Evolutionary conservation across 2,888 invertebrate genomes (phyloP), one percentile per base, ranked within the genome.

Genomic region (Drosophila monieri): DNA sequence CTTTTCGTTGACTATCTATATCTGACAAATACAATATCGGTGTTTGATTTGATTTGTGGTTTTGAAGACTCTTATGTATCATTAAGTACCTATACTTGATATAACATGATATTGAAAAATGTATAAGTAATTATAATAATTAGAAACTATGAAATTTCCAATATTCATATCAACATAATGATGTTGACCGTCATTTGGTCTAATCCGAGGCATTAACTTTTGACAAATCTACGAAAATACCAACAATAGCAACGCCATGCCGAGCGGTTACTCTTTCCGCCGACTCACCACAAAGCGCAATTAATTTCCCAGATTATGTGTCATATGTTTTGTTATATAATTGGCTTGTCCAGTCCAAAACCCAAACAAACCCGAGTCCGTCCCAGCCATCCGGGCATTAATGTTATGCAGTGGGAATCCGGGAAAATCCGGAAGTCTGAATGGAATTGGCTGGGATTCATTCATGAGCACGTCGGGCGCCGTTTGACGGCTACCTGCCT

Each of bases 281-380:
- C 62, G 69, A 72, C 74, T 80, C 78, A 87, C 85, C 85, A 32
- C 85, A 80, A 77, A 76, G 55, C 62, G 65, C 76, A 85, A 83
- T 83, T 83, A 83, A 80, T 87, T 83, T 83, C 49, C 73, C 76
- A 80, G 71, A 73, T 72, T 46, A 41, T 68, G 83, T 71, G 71
- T 76, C 75, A 73, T 79, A 85, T 88, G 88, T 84, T 85, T 88
- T 88, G 78, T 85, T 85, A 73, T 57, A 85, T 85, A 85, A 85
- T 85, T 85, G 88, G 71, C 68, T 73, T 81, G 58, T 64, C 67
- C 66, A 74, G 77, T 52, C 48, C 30, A 57, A 57, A 57, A 64
- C 64, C 64, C 64, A 64, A 64, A 64, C 64, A 52, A 53, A 30
- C 62, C 62, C 62, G 39, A 14, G 6, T 14, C 18, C 41, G 8